phyloP scores from a whole-genome alignment of 2,888 invertebrate genomes.

The Xestobium rufovillosum region DNA sequence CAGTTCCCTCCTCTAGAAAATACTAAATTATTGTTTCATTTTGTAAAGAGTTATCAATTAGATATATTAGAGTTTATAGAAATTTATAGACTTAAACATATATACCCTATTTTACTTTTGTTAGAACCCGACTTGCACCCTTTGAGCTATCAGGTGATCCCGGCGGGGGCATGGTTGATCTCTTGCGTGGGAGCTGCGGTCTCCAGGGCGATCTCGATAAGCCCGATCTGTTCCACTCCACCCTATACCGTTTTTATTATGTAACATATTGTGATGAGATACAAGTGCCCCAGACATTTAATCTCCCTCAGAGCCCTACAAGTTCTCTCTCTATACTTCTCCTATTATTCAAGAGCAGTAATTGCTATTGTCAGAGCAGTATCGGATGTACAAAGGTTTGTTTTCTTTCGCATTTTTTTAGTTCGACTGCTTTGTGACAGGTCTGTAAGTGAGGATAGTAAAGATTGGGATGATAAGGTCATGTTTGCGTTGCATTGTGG shows the following conservation, averaged over 20 bases:
- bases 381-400: slow-evolving; percentile 19
- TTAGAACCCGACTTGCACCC: too few relatives aligned
- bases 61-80: too few relatives aligned
- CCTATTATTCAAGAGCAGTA: too few relatives aligned
- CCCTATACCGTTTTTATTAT: slow-evolving; percentile 24
- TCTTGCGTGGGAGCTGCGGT: slow-evolving; percentile 26
- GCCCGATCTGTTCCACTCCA: slow-evolving; percentile 23
- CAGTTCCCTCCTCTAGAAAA: too few relatives aligned
- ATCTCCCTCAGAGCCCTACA: slow-evolving; percentile 20
- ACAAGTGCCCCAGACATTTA: slow-evolving; percentile 24
- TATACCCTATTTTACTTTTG: too few relatives aligned
- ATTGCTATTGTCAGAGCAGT: slow-evolving; percentile 17
- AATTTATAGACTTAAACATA: too few relatives aligned
- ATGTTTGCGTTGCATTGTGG: slow-evolving; percentile 24
- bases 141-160: too few relatives aligned
- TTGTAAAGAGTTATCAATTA: too few relatives aligned
- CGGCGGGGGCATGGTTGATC: slow-evolving; percentile 18
- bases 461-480: slow-evolving; percentile 25
- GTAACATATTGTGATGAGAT: slow-evolving; percentile 25
- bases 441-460: slow-evolving; percentile 18
- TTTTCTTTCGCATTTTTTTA: slow-evolving; percentile 23
- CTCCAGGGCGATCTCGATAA: slow-evolving; percentile 28
- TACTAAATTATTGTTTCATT: too few relatives aligned
- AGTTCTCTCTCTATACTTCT: slow-evolving; percentile 9
- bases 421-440: slow-evolving; percentile 21